Evolutionary conservation across 2,113 vertebrate species (phyloP).

Genomic region (Peromyscus leucopus): DNA sequence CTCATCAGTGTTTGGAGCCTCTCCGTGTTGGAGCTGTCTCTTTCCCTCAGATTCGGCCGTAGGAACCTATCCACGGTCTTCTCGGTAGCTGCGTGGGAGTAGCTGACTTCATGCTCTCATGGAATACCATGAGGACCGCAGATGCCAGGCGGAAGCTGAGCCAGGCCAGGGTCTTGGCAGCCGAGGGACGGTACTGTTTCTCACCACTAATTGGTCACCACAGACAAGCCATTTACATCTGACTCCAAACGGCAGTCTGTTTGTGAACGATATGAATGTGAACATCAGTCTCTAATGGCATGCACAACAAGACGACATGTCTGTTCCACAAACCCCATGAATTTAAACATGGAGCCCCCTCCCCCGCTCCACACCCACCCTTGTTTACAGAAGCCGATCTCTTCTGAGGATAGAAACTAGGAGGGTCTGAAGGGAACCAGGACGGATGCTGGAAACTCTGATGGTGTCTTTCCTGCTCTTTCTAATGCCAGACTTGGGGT

Average conservation of each 20-base stretch:
- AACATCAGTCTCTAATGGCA: background rate
- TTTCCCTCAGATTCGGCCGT: background rate
- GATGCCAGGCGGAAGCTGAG: background rate
- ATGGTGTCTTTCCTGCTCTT: background rate
- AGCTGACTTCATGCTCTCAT: background rate
- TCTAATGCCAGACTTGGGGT: background rate
- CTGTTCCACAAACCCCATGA: background rate
- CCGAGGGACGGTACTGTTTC: background rate
- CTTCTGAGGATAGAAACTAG: rapidly evolving
- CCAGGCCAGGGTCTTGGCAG: background rate
- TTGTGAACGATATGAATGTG: background rate
- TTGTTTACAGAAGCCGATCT: background rate
- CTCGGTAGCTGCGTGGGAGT: background rate
- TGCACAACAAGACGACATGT: background rate
- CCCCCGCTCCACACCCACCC: rapidly evolving
- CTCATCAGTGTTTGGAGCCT: background rate
- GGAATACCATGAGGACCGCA: too few relatives aligned
- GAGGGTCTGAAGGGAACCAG: background rate
- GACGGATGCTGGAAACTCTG: background rate
- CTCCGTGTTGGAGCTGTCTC: background rate
- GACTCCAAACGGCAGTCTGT: background rate
- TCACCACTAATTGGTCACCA: background rate
- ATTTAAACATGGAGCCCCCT: background rate
- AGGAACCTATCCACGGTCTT: background rate
- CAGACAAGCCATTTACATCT: background rate